These are phyloP conservation scores for Leptinotarsa undecemlineata DNA, from an alignment of 1,140 invertebrate genomes.

Conservation along the genomic window DNA sequence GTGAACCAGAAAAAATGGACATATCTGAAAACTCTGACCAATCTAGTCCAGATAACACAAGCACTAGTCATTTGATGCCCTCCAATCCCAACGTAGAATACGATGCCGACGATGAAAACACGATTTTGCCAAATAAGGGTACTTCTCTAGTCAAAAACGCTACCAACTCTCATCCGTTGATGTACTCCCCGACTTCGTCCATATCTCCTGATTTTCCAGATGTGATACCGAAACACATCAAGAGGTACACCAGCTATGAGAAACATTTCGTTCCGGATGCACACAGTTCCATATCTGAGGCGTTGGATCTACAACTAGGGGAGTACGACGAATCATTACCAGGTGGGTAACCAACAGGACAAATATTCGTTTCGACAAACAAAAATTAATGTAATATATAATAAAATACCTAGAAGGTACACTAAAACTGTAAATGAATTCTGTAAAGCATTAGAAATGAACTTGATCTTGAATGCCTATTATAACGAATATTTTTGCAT, in stretches of 20 bases:
- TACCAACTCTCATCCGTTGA: conserved; percentile 54
- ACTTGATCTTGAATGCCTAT: too few relatives aligned
- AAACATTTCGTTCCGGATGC: conserved; percentile 45
- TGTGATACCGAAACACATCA: conserved; percentile 51
- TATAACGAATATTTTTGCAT: too few relatives aligned
- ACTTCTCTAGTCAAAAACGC: conserved; percentile 46
- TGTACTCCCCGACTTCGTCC: conserved; percentile 48
- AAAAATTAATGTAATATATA: too few relatives aligned
- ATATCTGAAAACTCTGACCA: conserved; percentile 43
- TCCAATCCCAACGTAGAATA: conserved; percentile 24
- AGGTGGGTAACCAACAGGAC: conserved; percentile 33
- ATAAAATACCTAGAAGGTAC: too few relatives aligned
- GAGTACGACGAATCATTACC: conserved; percentile 46
- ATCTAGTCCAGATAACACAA: conserved; percentile 31
- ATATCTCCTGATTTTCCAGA: conserved; percentile 51
- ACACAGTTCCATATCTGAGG: conserved; percentile 43
- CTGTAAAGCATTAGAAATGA: too few relatives aligned
- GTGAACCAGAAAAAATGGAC: conserved; percentile 40
- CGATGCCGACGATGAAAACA: conserved; percentile 26
- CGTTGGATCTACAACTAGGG: conserved; percentile 25
- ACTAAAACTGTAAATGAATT: too few relatives aligned
- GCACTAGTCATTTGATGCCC: conserved; percentile 35
- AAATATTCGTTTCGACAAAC: not conserved
- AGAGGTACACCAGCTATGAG: conserved; percentile 34
- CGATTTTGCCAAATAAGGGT: conserved; percentile 24